Evolutionary conservation across 1,140 invertebrate genomes (phyloP), one percentile per base, ranked within the genome.

Genomic region (Meloidogyne hapla): DNA sequence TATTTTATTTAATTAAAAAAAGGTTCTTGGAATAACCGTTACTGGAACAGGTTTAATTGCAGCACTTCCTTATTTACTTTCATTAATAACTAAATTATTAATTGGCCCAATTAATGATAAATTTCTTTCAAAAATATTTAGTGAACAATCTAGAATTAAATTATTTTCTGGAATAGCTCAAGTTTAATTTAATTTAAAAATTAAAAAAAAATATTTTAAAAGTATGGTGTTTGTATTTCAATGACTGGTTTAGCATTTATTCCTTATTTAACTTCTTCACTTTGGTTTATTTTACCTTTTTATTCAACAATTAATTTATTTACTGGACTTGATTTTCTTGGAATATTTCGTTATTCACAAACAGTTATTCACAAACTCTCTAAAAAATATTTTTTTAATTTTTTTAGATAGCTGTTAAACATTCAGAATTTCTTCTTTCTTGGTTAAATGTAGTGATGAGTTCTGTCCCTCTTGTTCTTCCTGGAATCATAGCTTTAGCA

Each of bases 91-190:
- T 18, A 67, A 67, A 67, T 21, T 67, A 18, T 33, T 67, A n/a
- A 21, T 18, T 25, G 65, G 65, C 5, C 65, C 65, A 21, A 42
- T 67, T 21, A 67, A 67, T 42, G 65, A 67, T 67, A 33, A 42
- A 42, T 21, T 67, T n/a, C 65, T 42, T 42, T 67, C 28, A 21
- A 67, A 67, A 67, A 56, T 56, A 56, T 56, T 56, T n/a, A 67
- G n/a, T 42, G 65, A 67, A 42, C 65, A 42, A 33, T 38, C 23
- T 42, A 33, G 65, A 33, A 67, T 23, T 42, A 67, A 67, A 33
- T 38, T 67, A 38, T 67, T 67, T 67, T n/a, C 65, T 33, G 65
- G n/a, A 8, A 67, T 67, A 8, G 23, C 65, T 33, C 65, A 67
- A 42, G 65, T 67, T n/a, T n/a, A n/a, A n/a, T n/a, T n/a, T n/a